Percentiles rank a stretch among this genome's conserved stretches.
Conservation (phyloP, 2,888 invertebrate species). For the Luffia ferchaultella region DNA sequence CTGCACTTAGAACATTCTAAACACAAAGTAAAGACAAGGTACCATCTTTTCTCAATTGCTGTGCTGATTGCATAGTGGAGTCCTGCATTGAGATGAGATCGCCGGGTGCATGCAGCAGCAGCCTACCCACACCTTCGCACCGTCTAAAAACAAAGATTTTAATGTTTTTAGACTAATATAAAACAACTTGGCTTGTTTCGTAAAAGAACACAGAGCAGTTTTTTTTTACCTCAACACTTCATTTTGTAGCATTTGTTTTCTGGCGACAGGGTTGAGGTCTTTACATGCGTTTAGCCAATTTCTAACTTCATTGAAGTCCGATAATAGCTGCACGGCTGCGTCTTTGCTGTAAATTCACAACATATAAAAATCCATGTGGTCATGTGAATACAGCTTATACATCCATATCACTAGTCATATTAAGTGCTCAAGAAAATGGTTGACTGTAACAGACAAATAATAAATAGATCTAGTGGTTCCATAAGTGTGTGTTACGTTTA, state of each 20-base stretch:
- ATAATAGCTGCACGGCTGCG: constrained; percentile 80
- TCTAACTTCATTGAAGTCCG: constrained; percentile 82
- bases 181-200: too few relatives aligned
- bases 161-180: too few relatives aligned
- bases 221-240: constrained; percentile 62
- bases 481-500: too few relatives aligned
- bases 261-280: constrained; percentile 56
- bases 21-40: too few relatives aligned
- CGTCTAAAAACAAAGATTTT: constrained; percentile 46
- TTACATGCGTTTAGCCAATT: constrained; percentile 77
- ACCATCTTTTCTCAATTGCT: constrained; percentile 48
- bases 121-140: constrained; percentile 86
- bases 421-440: too few relatives aligned
- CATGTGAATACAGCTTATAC: too few relatives aligned
- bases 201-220: too few relatives aligned
- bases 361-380: too few relatives aligned
- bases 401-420: too few relatives aligned
- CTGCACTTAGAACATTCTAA: too few relatives aligned
- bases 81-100: constrained; percentile 82
- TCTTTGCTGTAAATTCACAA: constrained; percentile 50
- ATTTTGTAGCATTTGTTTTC: constrained; percentile 66
- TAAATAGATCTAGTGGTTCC: too few relatives aligned
- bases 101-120: constrained; percentile 81
- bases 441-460: too few relatives aligned
- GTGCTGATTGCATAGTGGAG: constrained; percentile 48